Evolutionary conservation across 2,113 vertebrate species (phyloP), one percentile per base, ranked within the genome.

Genomic region (Porphyrio hochstetteri): DNA sequence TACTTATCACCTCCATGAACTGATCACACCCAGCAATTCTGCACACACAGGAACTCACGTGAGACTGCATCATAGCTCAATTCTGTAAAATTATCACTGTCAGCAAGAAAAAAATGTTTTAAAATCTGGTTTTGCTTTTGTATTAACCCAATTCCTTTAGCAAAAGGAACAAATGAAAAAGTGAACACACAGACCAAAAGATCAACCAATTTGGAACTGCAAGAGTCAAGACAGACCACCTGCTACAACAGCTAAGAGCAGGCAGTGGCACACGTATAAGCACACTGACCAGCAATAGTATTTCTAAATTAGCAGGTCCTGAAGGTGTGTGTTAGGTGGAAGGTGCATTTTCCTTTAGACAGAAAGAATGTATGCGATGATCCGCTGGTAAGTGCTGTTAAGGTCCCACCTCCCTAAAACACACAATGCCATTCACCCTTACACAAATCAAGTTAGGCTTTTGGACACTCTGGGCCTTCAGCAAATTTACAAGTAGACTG

Each of bases 121-220:
- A 24, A 64, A 44, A 38, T 13, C 4, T 42, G 8, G 9, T 28
- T 72, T 60, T 55, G 21, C n/a, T 72, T 88, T 56, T 72, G 21
- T 42, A 79, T 48, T 33, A 84, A 67, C 9, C 8, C 23, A 60
- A 27, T 55, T 42, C 18, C 61, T 50, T 67, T 72, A 61, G 31
- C 67, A 83, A 83, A 67, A 65, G 21, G n/a, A 71, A 57, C 11
- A 15, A 52, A 77, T 0, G 1, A 59, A 27, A 16, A 46, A 35
- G 2, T 2, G 3, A 67, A 79, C 46, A 61, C 0, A 0, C 9
- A 48, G 14, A 35, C 4, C 18, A 88, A 53, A 4, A 78, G 29
- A 40, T 33, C 38, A 61, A 15, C 15, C 2, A 1, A 33, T 24
- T 13, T 14, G 7, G 25, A 88, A 60, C 16, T 1, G 2, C 15